Base-by-base conservation (phyloP, 2,888 invertebrate species). In the Campoletis raptor region DNA sequence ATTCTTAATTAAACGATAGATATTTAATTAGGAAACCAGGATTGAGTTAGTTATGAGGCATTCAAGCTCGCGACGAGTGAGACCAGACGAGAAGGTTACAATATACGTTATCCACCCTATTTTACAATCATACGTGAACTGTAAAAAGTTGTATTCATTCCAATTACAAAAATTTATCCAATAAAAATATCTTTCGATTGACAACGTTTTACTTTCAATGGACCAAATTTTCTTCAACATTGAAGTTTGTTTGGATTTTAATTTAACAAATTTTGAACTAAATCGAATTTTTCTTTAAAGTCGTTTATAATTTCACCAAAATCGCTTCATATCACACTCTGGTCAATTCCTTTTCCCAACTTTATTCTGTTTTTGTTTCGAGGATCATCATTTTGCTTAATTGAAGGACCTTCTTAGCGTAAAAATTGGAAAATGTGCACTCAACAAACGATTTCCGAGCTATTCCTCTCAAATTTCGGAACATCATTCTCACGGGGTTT, bases 1-100 rank as follows among this genome's bases (percentile, higher is more conserved):
- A 93, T 93, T 93, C 92, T 92, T 94, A 94, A 94, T 94, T 94
- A 93, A 94, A 93, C 93, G 94, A 93, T 93, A 92, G 93, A 93
- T 93, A 92, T 93, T 93, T 93, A 93, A 94, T 94, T 93, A 93
- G 92, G 89, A 89, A 90, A 89, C 88, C 85, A 82, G 88, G 91
- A 91, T 91, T 90, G 92, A 91, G 91, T 92, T 93, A 92, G 93
- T 92, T 93, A 92, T 92, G 93, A 92, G 92, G 85, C 88, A 88
- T 89, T 89, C 87, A 88, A 89, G 76, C 70, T 81, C 69, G 82
- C 88, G 86, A 83, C 82, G 82, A 77, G 66, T 45, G 78, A 67
- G 21, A 78, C 45, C 18, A 70, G 18, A 77, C 77, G 24, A 66
- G 69, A 80, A 76, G 45, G 42, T 78, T 76, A 77, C 48, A 69